Evolutionary conservation across 2,113 vertebrate species (phyloP), one percentile per base, ranked within the genome.

Genomic region (Clinocottus analis): DNA sequence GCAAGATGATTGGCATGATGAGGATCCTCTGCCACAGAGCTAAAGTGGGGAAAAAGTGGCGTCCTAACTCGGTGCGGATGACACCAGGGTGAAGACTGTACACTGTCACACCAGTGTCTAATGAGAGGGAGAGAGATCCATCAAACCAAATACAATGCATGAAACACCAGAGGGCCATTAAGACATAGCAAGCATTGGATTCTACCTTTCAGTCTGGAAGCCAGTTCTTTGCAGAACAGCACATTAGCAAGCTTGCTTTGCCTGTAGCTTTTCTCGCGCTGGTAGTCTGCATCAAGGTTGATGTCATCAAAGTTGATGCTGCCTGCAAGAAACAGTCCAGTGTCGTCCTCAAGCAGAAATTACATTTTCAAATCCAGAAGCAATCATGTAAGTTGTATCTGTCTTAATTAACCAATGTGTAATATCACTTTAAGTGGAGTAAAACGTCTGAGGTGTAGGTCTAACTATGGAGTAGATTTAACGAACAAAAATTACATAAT

Each of bases 171-270:
- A 39, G 19, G 4, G 16, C 7, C 33, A 35, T 37, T 7, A 19
- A 43, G 5, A 41, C 1, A 12, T 11, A 41, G 39, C 39, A 41
- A 12, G 39, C 39, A 11, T 41, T 41, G 39, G 39, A 62, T 62
- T 4, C 6, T 67, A 94, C 94, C 94, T 78, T 93, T n/a, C 49
- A 95, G 84, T 69, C 91, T 88, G 49, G 33, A 10, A 16, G 94
- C 93, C 75, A 95, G 90, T 68, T 94, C 93, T 29, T 47, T 88
- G 66, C 72, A 76, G 33, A 95, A 95, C 29, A 95, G 90, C 58
- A 95, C 83, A 21, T 95, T 95, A 23, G 94, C 94, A 61, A 95
- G 80, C 75, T 95, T 95, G 89, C 94, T 95, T 75, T 95, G 94
- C 1, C 35, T 25, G 77, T 95, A 95, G 82, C 94, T 93, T 17